A percentile compares a stretch with the other conserved stretches of the same genome.
Evolutionary conservation across 2,113 vertebrate species (phyloP).

Genomic region (Gambusia affinis): DNA sequence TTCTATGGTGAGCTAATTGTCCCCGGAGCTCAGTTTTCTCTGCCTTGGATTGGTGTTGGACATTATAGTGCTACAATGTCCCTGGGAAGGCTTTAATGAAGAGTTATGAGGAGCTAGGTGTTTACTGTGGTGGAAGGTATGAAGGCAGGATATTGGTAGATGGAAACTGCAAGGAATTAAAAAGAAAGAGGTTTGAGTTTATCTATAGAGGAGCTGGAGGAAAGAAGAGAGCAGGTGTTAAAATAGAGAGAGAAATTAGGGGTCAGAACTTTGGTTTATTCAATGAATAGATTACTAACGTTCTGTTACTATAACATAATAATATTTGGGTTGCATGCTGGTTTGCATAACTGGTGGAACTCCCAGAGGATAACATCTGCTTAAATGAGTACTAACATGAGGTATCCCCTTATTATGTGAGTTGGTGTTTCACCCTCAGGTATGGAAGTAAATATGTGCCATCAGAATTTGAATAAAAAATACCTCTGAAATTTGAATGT

Average conservation of each 20-base stretch:
- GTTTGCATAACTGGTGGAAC: slow-evolving; percentile 15
- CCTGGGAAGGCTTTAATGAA: slow-evolving; percentile 74
- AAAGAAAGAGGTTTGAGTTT: slow-evolving; percentile 26
- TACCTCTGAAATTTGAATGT: too few species aligned
- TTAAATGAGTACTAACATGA: slow-evolving; percentile 27
- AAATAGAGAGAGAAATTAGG: slow-evolving; percentile 26
- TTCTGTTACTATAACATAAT: slow-evolving; percentile 15
- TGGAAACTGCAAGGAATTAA: slow-evolving; percentile 32
- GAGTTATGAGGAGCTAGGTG: slow-evolving; percentile 76
- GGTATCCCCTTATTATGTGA: slow-evolving; percentile 29
- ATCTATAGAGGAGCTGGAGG: slow-evolving; percentile 1
- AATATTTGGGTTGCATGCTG: slow-evolving; percentile 1
- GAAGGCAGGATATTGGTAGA: slow-evolving; percentile 38
- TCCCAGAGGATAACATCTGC: slow-evolving; percentile 1
- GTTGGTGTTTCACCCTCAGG: slow-evolving; percentile 21
- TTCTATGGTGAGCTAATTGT: slow-evolving; percentile 79
- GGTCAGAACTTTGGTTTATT: slow-evolving; percentile 21
- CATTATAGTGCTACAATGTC: slow-evolving; percentile 62
- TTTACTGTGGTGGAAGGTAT: slow-evolving; percentile 62
- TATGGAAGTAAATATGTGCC: too few species aligned
- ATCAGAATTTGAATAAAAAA: too few species aligned
- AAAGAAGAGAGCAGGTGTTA: slow-evolving; percentile 18
- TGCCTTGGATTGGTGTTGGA: slow-evolving; percentile 59
- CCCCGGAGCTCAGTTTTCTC: slow-evolving; percentile 61
- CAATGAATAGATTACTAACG: slow-evolving; percentile 8